phyloP scores from a whole-genome alignment of 2,113 vertebrate genomes.

The Callithrix jacchus region DNA sequence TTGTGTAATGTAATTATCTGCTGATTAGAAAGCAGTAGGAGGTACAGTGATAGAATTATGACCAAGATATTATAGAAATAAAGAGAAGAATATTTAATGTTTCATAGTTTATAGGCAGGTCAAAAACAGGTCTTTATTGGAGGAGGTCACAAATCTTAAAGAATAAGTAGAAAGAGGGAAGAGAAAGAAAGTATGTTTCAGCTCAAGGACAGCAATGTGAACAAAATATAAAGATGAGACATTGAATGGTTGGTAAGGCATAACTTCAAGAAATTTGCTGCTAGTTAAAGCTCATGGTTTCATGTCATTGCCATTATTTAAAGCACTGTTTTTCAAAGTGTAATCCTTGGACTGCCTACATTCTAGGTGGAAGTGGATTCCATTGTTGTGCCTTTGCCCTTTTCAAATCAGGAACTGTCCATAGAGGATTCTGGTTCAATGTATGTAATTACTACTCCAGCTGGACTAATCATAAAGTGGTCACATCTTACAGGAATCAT shows the following conservation, averaged over 20 bases:
- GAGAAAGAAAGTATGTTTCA: background rate
- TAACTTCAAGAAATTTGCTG: background rate
- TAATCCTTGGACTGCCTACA: background rate
- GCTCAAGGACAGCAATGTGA: background rate
- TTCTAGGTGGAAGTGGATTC: slow-evolving; percentile 94
- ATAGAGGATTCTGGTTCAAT: slow-evolving; percentile 96
- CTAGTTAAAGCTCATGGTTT: background rate
- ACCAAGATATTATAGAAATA: background rate
- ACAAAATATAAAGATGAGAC: background rate
- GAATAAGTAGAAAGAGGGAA: background rate
- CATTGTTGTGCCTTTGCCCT: slow-evolving; percentile 89
- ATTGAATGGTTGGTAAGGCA: background rate
- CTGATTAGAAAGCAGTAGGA: background rate
- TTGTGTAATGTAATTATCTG: background rate
- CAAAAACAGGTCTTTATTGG: background rate
- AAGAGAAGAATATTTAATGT: background rate
- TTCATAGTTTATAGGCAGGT: background rate
- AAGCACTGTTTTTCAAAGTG: background rate
- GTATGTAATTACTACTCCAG: slow-evolving; percentile 93
- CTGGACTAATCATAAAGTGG: slow-evolving; percentile 95
- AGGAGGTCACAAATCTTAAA: background rate
- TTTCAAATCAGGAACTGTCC: slow-evolving; percentile 89
- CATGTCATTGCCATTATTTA: background rate
- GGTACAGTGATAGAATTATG: background rate
- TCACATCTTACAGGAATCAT: slow-evolving; percentile 96